Conservation (phyloP, 1,140 invertebrate species). For the Drepana arcuata region DNA sequence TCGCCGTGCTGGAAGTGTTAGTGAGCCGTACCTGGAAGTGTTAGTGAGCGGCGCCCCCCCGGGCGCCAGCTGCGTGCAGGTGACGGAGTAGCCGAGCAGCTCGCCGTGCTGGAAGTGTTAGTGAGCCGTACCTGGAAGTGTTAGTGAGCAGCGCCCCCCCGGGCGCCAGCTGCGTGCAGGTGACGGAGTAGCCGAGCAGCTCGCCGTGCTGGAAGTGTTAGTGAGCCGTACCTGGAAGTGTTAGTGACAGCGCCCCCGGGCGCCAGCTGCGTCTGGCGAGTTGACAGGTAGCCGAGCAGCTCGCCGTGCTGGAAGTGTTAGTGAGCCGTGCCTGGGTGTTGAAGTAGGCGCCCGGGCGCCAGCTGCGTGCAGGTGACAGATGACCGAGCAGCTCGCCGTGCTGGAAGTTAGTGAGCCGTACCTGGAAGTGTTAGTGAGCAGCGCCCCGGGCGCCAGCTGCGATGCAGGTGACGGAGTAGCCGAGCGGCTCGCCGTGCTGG, state of each 20-base stretch:
- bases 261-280: conserved; percentile 74
- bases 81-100: conserved; percentile 84
- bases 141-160: conserved; percentile 74
- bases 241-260: conserved; percentile 73
- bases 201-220: conserved; percentile 87
- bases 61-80: conserved; percentile 74
- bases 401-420: too few species aligned
- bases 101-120: too few species aligned
- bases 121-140: conserved; percentile 66
- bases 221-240: conserved; percentile 71
- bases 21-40: conserved; percentile 66
- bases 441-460: conserved; percentile 73
- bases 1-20: too few species aligned
- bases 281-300: too few species aligned
- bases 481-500: conserved; percentile 88
- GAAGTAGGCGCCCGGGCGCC: conserved; percentile 69
- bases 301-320: too few species aligned
- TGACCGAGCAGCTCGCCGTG: too few species aligned
- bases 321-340: conserved; percentile 74
- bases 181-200: conserved; percentile 84
- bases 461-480: conserved; percentile 82
- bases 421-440: conserved; percentile 72
- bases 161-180: conserved; percentile 75
- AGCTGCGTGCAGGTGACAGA: conserved; percentile 78
- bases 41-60: conserved; percentile 74